Evolutionary conservation across 2,113 vertebrate species (phyloP), one percentile per base, ranked within the genome.

Genomic region (Hydrolagus affinis): DNA sequence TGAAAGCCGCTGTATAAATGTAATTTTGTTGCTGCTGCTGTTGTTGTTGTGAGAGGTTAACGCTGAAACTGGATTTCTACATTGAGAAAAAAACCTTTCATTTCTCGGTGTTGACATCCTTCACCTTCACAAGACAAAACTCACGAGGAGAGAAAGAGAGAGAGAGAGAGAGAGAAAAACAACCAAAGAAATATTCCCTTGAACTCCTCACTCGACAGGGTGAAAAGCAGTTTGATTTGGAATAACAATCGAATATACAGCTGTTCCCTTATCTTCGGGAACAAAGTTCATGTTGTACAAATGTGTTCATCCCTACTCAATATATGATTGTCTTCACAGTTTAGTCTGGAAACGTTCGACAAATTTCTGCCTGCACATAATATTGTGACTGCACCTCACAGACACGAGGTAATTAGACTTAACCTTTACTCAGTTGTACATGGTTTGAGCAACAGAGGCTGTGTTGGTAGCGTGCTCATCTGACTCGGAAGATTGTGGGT

Each of bases 311-410:
- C 62, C 6, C 17, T 66, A 83, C 28, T 14, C 57, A 30, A 30
- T 30, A 2, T 32, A 83, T 30, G 64, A 66, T 62, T 66, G 78
- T 28, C 32, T 83, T 30, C 32, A 83, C 60, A 83, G 78, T 83
- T 83, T 80, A 80, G 77, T 80, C 77, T 83, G 17, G 17, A 30
- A 17, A 83, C 1, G 21, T 66, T 83, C 62, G 4, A 57, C 1
- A 83, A 68, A 32, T 66, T 28, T 28, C 78, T 83, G 9, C 66
- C 78, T 83, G 62, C 8, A 64, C 59, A 83, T 66, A 83, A 83
- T 83, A 83, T 83, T 83, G 59, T 83, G 78, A 66, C 62, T 68
- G 32, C 25, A 17, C 32, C 3, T 32, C 59, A 60, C 21, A 28
- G 66, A 14, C 32, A 6, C 62, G 4, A 17, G 32, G 15, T 32